A percentile compares a stretch with the other conserved stretches of the same genome.
Evolutionary conservation across 2,888 invertebrate species (phyloP).

Genomic region (Lasius fuliginosus): DNA sequence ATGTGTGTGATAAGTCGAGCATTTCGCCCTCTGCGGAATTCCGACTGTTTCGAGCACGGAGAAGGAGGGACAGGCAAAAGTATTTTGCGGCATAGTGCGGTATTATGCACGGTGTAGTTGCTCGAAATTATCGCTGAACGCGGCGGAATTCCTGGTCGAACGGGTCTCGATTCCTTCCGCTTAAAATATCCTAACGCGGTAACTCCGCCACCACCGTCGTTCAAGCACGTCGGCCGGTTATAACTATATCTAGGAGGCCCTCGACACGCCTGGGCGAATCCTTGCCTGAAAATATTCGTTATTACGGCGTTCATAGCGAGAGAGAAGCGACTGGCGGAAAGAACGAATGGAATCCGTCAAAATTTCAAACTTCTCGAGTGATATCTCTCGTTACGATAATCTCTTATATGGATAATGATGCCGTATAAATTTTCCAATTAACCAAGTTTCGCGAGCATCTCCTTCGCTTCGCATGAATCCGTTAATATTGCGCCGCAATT

Average conservation of each 20-base stretch:
- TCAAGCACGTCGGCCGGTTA: conserved; percentile 1
- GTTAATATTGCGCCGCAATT: conserved; percentile 1
- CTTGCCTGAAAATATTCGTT: conserved; percentile 35
- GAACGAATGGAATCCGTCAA: background rate
- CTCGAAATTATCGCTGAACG: conserved; percentile 33
- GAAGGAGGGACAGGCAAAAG: background rate
- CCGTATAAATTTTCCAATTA: conserved; percentile 39
- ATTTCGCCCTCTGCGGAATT: background rate
- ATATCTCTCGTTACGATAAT: conserved; percentile 29
- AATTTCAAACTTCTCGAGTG: conserved; percentile 43
- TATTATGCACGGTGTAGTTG: background rate
- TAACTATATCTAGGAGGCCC: conserved; percentile 16
- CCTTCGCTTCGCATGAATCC: background rate
- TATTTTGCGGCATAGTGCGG: background rate
- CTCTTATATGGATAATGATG: conserved; percentile 19
- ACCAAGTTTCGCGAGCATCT: conserved; percentile 9
- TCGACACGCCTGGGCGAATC: background rate
- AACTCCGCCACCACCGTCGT: background rate
- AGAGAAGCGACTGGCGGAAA: background rate
- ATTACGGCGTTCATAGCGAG: background rate
- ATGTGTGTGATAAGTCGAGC: conserved; percentile 19
- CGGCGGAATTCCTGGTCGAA: conserved; percentile 19
- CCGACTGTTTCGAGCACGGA: background rate
- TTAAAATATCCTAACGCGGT: conserved; percentile 46
- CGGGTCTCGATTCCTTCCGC: conserved; percentile 25